These are phyloP conservation scores for Parambassis ranga DNA, from an alignment of 2,797 vertebrate genomes.

Conservation along the genomic window DNA sequence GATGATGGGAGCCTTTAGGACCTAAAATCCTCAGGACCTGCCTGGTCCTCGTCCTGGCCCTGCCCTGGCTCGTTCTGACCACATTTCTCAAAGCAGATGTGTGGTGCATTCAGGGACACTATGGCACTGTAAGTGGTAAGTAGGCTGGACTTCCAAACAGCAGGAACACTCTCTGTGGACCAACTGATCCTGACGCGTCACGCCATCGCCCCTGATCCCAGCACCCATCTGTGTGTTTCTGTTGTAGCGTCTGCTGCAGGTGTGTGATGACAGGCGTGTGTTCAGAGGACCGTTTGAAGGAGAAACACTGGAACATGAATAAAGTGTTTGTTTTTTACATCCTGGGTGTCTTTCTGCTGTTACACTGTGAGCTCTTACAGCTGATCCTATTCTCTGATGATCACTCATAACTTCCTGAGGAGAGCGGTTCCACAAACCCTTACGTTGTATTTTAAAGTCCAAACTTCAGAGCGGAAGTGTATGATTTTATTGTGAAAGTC, in stretches of 20 bases:
- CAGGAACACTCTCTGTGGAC: neutral
- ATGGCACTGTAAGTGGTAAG: neutral
- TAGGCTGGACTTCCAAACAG: neutral
- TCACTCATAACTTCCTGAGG: no score
- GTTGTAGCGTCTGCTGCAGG: no score
- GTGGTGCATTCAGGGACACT: slow-evolving; percentile 1
- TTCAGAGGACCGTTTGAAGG: no score
- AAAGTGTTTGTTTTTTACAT: neutral
- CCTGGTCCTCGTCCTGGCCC: neutral
- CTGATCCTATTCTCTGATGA: no score
- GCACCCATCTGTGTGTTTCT: neutral
- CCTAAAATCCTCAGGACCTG: no score
- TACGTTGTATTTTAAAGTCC: neutral
- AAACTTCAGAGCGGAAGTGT: neutral
- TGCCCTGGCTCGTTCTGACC: neutral
- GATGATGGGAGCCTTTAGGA: no score
- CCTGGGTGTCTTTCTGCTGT: neutral
- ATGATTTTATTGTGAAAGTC: slow-evolving; percentile 15
- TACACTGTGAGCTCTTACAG: no score
- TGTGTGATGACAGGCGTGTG: no score
- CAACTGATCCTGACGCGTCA: slow-evolving; percentile 10
- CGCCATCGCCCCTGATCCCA: no score
- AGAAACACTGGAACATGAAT: slow-evolving; percentile 22
- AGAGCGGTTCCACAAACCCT: no score
- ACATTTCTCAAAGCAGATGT: neutral